These are phyloP conservation scores for Temnothorax curvispinosus DNA, from an alignment of 1,140 invertebrate genomes.

Conservation along the genomic window DNA sequence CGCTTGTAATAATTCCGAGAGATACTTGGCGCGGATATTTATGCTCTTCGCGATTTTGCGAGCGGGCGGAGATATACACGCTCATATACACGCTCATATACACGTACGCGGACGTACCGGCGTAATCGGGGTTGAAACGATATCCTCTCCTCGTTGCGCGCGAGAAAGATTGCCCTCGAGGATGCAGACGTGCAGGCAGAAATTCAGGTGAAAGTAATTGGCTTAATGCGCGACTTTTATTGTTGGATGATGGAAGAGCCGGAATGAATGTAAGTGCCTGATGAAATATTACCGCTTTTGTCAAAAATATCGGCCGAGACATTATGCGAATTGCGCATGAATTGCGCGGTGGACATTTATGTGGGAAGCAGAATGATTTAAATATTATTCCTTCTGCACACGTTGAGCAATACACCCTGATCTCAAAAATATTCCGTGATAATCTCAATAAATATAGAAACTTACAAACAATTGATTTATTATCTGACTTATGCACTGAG, in stretches of 20 bases:
- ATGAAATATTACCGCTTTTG: conserved; percentile 44
- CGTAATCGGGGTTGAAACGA: conserved; percentile 52
- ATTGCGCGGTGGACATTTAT: conserved; percentile 30
- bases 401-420: neutral
- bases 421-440: neutral
- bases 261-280: conserved; percentile 29
- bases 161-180: conserved; percentile 46
- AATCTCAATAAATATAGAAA: neutral
- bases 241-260: conserved; percentile 18
- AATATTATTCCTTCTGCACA: neutral
- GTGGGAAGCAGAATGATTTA: neutral
- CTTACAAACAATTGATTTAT: neutral
- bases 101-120: conserved; percentile 20
- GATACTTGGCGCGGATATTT: conserved; percentile 80
- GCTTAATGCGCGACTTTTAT: conserved; percentile 53
- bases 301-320: conserved; percentile 1
- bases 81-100: too few species aligned
- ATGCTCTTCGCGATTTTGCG: conserved; percentile 77
- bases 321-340: conserved; percentile 26
- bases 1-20: conserved; percentile 71
- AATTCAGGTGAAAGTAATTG: conserved; percentile 54
- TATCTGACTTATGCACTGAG: neutral
- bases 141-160: conserved; percentile 41
- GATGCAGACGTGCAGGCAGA: conserved; percentile 22
- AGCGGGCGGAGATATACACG: conserved; percentile 36